These are phyloP conservation scores for Operophtera brumata DNA, from an alignment of 2,888 invertebrate genomes.

Conservation along the genomic window DNA sequence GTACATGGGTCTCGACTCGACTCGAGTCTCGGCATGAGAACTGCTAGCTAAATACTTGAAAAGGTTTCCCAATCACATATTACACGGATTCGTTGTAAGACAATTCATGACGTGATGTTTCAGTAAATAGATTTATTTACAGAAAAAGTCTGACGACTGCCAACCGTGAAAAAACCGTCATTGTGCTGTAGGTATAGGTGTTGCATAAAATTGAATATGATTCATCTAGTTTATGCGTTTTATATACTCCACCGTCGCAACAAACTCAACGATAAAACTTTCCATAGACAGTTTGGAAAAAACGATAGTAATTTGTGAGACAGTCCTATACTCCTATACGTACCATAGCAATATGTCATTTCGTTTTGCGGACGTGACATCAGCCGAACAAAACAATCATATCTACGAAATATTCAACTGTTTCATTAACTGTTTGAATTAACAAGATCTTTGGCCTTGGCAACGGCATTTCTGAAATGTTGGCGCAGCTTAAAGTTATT, in stretches of 20 bases:
- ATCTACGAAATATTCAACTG: neutral
- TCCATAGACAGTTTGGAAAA: neutral
- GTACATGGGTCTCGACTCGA: neutral
- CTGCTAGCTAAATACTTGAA: neutral
- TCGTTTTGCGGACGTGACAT: slow-evolving; percentile 2
- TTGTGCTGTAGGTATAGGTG: no score
- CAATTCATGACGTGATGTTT: no score
- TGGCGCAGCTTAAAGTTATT: no score
- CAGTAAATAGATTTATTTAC: no score
- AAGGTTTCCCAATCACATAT: neutral
- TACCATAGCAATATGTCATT: neutral
- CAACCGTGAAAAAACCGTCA: no score
- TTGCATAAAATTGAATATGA: no score
- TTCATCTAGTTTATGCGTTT: no score
- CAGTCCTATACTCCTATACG: no score
- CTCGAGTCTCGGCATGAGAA: neutral
- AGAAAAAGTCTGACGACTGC: no score
- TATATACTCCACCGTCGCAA: neutral
- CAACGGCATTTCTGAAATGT: neutral
- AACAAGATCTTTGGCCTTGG: slow-evolving; percentile 10
- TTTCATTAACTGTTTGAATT: neutral
- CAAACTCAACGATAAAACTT: neutral
- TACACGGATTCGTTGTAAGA: no score
- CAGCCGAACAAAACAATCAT: neutral
- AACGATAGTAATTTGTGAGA: neutral